Base-by-base conservation (phyloP, 2,797 vertebrate genomes). In the Lerista edwardsae region DNA sequence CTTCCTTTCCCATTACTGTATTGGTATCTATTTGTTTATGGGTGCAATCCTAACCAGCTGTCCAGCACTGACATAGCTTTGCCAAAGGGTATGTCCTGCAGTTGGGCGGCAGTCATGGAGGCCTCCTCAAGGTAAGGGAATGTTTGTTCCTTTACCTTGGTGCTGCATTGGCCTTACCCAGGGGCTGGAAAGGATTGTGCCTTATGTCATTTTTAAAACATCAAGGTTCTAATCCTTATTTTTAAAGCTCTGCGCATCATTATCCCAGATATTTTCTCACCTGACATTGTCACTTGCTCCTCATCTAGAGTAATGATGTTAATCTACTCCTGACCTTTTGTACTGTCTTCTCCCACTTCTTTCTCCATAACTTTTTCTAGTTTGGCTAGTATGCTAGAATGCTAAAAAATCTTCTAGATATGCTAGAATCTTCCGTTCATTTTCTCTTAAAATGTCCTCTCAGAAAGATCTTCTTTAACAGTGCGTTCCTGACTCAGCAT, bases 401-500 rank as follows among this genome's bases (percentile, higher is more conserved):
- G 15, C 73, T 34, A 7, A 55, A 75, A 31, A 44, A 47, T 29
- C 14, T 25, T 44, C 11, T 23, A 8, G 1, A n/a, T n/a, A n/a
- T n/a, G n/a, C n/a, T n/a, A n/a, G n/a, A n/a, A n/a, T n/a, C n/a
- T n/a, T n/a, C n/a, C n/a, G n/a, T n/a, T n/a, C n/a, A n/a, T n/a
- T n/a, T n/a, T n/a, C n/a, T n/a, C n/a, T n/a, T n/a, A n/a, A n/a
- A n/a, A n/a, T n/a, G n/a, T 10, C 57, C 17, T 69, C 51, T 74
- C 39, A 73, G 61, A 73, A 82, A 73, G 36, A 57, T 64, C 41
- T 82, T 34, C 67, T 79, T 68, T 62, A 44, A 74, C 29, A 47
- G 55, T 68, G 39, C 10, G 39, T 62, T 62, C 59, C 34, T 36
- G n/a, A 73, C 61, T 72, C 68, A 73, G 31, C 21, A 3, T 14